A percentile compares a stretch with the other conserved stretches of the same genome.
phyloP scores from a whole-genome alignment of 1,140 invertebrate species.

The Saxidomus purpurata region DNA sequence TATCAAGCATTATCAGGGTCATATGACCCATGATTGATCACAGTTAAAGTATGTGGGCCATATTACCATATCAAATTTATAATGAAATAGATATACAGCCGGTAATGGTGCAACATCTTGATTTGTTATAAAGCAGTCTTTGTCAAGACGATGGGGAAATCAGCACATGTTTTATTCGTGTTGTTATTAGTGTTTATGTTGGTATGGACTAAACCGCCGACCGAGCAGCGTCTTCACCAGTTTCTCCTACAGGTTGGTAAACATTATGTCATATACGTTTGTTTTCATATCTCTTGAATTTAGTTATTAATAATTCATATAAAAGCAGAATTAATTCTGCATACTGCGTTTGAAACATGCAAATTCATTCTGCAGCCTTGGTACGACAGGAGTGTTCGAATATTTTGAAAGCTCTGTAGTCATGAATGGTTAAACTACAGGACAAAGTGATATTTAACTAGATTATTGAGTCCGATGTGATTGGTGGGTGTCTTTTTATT shows the following conservation, averaged over 20 bases:
- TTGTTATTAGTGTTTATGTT: slow-evolving; percentile 20
- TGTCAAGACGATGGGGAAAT: slow-evolving; percentile 6
- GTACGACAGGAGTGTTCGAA: too few relatives aligned
- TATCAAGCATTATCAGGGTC: neutral
- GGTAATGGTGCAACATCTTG: slow-evolving; percentile 8
- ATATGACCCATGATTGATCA: neutral
- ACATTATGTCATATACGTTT: too few relatives aligned
- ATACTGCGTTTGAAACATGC: too few relatives aligned
- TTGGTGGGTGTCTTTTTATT: too few relatives aligned
- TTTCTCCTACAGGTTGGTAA: slow-evolving; percentile 47
- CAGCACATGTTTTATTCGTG: slow-evolving; percentile 27
- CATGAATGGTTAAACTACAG: too few relatives aligned
- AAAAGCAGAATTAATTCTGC: too few relatives aligned
- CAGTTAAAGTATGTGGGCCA: neutral
- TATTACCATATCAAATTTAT: slow-evolving; percentile 16
- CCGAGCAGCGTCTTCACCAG: slow-evolving; percentile 52
- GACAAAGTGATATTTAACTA: too few relatives aligned
- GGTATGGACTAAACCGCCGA: slow-evolving; percentile 47
- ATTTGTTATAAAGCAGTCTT: neutral
- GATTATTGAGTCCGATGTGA: too few relatives aligned
- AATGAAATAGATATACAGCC: slow-evolving; percentile 13
- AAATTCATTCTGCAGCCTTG: too few relatives aligned
- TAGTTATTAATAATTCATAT: too few relatives aligned
- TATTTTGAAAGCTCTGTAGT: too few relatives aligned
- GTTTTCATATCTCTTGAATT: neutral